Evolutionary conservation across 2,888 invertebrate genomes (phyloP).

Genomic region (Andrena trimmerana): DNA sequence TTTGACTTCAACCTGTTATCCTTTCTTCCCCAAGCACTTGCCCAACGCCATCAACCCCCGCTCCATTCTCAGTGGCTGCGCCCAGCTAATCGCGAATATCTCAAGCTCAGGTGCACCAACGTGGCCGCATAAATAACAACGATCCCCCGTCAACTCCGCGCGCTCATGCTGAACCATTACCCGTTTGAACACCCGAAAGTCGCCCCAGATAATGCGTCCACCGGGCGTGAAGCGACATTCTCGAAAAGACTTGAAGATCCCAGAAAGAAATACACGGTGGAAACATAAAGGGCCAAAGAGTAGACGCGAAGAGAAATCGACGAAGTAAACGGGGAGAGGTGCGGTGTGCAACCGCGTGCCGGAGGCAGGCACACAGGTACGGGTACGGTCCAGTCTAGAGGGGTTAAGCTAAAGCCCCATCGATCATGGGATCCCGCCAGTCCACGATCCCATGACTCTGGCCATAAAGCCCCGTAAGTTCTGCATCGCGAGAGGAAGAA

Average conservation of each 20-base stretch:
- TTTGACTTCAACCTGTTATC: too few species aligned
- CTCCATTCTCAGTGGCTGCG: background rate
- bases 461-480: slow-evolving; percentile 74
- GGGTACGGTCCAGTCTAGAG: slow-evolving; percentile 64
- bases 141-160: slow-evolving; percentile 15
- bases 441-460: slow-evolving; percentile 72
- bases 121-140: slow-evolving; percentile 53
- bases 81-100: slow-evolving; percentile 53
- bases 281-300: background rate
- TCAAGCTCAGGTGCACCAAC: slow-evolving; percentile 45
- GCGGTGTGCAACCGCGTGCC: slow-evolving; percentile 61
- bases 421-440: slow-evolving; percentile 78
- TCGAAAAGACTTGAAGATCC: slow-evolving; percentile 21
- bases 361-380: slow-evolving; percentile 43
- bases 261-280: background rate
- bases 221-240: slow-evolving; percentile 12
- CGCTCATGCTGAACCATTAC: slow-evolving; percentile 15
- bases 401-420: slow-evolving; percentile 79
- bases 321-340: slow-evolving; percentile 5
- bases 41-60: background rate
- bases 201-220: background rate
- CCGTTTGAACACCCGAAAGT: background rate
- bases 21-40: background rate
- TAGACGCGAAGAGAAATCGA: slow-evolving; percentile 1
- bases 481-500: slow-evolving; percentile 49